Base-by-base conservation (phyloP, 1,140 invertebrate genomes). In the Drosophila kikkawai region DNA sequence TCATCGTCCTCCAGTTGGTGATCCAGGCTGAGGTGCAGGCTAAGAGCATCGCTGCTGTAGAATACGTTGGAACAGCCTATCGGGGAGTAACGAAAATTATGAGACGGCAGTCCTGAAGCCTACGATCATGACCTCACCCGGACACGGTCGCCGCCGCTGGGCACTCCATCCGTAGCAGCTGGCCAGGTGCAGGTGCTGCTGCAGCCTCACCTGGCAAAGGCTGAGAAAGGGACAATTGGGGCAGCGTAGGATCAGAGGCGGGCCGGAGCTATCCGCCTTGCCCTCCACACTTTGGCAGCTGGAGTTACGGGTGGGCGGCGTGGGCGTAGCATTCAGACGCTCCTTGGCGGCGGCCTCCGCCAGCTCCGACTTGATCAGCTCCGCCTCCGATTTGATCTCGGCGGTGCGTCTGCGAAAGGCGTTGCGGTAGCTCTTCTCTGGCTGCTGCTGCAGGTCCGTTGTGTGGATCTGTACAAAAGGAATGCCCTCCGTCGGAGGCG, bases 41-140 rank as follows among this genome's bases (percentile, higher is more conserved):
- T 77, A 15, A 94, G 80, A 12, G 93, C 92, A 51, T 93, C 85
- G 42, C 84, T 69, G 60, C 88, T 92, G 64, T 91, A 93, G 70
- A 94, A 94, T 42, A 93, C 80, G 76, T 94, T 94, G 1, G 81
- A 56, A 78, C 94, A 94, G 39, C 93, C 94, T 76, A 19, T 4
- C 68, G 60, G 2, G 2, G 9, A 61, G 41, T 15, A 17, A 17
- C 1, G 19, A 17, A n/a, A 53, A 19, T 22, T 7, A 37, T 44
- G 15, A 22, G 64, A 11, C 1, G 2, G 44, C 4, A 7, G 17
- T n/a, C 15, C 32, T 6, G 90, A 79, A 69, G 84, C 57, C 39
- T 86, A 37, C 1, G 7, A 39, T 7, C 19, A 4, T 19, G 17
- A 13, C 7, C 58, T 67, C 13, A 83, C 80, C 80, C 77, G 84